phyloP scores from a whole-genome alignment of 30 jellyfish, hydroid and myxozoan genomes.

The Aurelia sp. region DNA sequence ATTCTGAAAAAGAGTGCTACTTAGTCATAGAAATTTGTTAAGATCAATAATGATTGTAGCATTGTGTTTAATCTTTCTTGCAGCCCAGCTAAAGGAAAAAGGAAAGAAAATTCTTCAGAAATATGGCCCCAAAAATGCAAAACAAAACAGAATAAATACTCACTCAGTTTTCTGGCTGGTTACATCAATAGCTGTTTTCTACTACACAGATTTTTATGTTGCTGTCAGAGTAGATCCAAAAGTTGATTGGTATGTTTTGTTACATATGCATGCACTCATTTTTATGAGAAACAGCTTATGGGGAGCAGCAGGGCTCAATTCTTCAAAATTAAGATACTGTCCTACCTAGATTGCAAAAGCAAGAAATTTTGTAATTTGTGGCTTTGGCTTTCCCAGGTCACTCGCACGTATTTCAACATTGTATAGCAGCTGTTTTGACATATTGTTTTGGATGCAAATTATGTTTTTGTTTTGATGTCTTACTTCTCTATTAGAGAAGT shows the following conservation, averaged over 20 bases:
- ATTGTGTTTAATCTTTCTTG: not conserved
- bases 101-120: slow-evolving; percentile 73
- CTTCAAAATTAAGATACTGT: too few relatives aligned
- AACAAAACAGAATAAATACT: slow-evolving; percentile 60
- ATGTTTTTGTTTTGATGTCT: too few relatives aligned
- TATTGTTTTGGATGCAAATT: too few relatives aligned
- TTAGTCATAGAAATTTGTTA: not conserved
- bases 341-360: too few relatives aligned
- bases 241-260: slow-evolving; percentile 65
- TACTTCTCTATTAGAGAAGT: too few relatives aligned
- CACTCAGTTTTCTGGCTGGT: slow-evolving; percentile 91
- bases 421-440: too few relatives aligned
- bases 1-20: too few relatives aligned
- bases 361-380: too few relatives aligned
- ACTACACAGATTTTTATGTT: slow-evolving; percentile 77
- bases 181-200: slow-evolving; percentile 76
- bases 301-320: too few relatives aligned
- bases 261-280: not conserved
- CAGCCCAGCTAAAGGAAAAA: slow-evolving; percentile 55
- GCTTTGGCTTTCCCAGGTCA: too few relatives aligned
- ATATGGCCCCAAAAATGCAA: slow-evolving; percentile 61
- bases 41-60: not conserved
- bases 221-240: slow-evolving; percentile 81
- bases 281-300: too few relatives aligned
- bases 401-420: too few relatives aligned